Percentiles rank a stretch among this genome's conserved stretches.
Conservation (phyloP, 2,888 invertebrate species). For the Tachina fera region DNA sequence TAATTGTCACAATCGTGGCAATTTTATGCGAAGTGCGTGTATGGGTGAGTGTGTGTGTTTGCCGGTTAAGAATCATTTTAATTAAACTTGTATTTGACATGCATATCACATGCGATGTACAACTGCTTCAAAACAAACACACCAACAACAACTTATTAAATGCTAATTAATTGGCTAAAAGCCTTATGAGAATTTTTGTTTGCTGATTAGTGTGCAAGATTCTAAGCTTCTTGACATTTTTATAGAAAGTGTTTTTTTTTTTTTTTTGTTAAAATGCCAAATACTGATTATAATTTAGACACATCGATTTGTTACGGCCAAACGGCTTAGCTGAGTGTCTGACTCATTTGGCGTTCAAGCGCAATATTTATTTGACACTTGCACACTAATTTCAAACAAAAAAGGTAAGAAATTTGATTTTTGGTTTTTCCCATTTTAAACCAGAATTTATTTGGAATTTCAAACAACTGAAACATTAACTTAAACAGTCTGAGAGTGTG, state of each 20-base stretch:
- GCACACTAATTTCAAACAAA: neutral
- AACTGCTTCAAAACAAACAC: neutral
- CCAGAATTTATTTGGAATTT: neutral
- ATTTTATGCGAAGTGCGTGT: neutral
- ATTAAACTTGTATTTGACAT: conserved; percentile 45
- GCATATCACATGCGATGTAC: conserved; percentile 6
- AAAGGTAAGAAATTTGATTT: neutral
- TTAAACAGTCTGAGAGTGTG: neutral
- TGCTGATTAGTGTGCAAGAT: conserved; percentile 1
- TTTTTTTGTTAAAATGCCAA: neutral
- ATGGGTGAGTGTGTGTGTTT: neutral
- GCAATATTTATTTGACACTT: neutral
- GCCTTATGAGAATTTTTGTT: neutral
- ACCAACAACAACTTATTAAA: conserved; percentile 9
- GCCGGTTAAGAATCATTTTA: conserved; percentile 38
- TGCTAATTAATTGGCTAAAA: neutral
- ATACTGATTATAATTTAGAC: neutral
- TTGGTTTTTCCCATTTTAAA: conserved; percentile 3
- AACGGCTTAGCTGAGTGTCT: neutral
- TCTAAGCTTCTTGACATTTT: neutral
- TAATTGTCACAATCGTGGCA: neutral
- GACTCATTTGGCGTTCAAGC: neutral
- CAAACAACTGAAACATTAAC: neutral
- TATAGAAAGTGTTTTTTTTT: conserved; percentile 5
- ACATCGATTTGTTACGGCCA: neutral